Conservation (phyloP, 2,888 invertebrate genomes). For the Cabera pusaria region DNA sequence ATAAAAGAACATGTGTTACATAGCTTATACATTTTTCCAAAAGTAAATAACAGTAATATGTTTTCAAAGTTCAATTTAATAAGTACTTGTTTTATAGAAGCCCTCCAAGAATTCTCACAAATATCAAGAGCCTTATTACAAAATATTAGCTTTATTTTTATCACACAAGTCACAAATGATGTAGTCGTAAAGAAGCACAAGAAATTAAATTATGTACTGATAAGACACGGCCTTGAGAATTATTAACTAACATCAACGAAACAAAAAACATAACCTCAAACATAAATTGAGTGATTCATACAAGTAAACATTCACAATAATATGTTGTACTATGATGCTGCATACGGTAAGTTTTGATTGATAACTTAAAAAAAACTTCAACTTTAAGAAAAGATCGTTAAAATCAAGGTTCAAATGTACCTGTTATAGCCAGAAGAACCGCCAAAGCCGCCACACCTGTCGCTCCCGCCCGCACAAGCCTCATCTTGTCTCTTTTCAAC, state of each 20-base stretch:
- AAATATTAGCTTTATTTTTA: no score
- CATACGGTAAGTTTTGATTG: no score
- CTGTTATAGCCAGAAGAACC: conserved; percentile 74
- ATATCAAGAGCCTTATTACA: no score
- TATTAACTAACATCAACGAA: neutral
- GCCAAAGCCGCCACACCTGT: conserved; percentile 78
- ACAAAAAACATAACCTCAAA: conserved; percentile 19
- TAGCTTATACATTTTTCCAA: no score
- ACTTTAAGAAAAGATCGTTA: conserved; percentile 22
- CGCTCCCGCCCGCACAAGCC: conserved; percentile 63
- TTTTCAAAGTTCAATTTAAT: no score
- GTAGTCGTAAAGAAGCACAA: neutral
- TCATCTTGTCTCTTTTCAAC: conserved; percentile 79
- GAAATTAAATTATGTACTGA: conserved; percentile 8
- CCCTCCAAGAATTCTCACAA: no score
- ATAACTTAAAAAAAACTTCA: no score
- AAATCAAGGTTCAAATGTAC: conserved; percentile 53
- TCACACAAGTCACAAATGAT: no score
- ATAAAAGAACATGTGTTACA: no score
- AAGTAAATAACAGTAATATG: no score
- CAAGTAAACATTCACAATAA: conserved; percentile 40
- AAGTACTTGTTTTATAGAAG: no score
- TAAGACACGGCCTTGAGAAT: conserved; percentile 14
- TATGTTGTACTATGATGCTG: no score
- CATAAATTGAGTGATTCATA: conserved; percentile 7